Base-by-base conservation (phyloP, 2,113 vertebrate species). In the Cinclus cinclus region DNA sequence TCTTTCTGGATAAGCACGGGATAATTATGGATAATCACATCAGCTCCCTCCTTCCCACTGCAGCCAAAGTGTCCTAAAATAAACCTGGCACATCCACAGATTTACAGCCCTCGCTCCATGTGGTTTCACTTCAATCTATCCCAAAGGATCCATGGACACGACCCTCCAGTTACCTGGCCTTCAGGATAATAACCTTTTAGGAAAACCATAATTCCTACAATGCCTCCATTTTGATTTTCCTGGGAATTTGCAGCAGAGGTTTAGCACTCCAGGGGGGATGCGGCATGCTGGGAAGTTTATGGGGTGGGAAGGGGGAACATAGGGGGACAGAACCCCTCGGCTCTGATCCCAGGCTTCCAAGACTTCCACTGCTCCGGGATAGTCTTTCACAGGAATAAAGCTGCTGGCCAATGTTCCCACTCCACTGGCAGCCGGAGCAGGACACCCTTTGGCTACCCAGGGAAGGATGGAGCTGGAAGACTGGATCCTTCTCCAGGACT, bases 361-460 rank as follows among this genome's bases (percentile, higher is more conserved):
- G 81, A 46, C 23, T 68, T 60, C 50, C 14, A 0, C 30, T 2
- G 11, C 50, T 31, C 67, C 3, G 3, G 22, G 37, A 28, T 27
- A 49, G 7, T 37, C 46, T 41, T 83, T 84, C 84, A 59, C 2
- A 0, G 24, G 42, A 28, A 52, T 44, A 27, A 74, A 86, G 55
- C 64, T 82, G 62, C 76, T 90, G 39, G 73, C 25, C 2, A 1
- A 22, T 3, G 6, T 63, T 68, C 49, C 41, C 15, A 0, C 42
- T 75, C 22, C 9, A 2, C 13, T 4, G 6, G 60, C 39, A 14
- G n/a, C 16, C 0, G 0, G 33, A 74, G 41, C 10, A 3, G 35
- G 55, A 62, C 17, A 5, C 19, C 13, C 12, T 41, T 13, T 4
- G 33, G 30, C 39, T 62, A 41, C 50, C 19, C 6, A 7, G 16